phyloP scores from a whole-genome alignment of 2,113 vertebrate species.

The Cariama cristata region DNA sequence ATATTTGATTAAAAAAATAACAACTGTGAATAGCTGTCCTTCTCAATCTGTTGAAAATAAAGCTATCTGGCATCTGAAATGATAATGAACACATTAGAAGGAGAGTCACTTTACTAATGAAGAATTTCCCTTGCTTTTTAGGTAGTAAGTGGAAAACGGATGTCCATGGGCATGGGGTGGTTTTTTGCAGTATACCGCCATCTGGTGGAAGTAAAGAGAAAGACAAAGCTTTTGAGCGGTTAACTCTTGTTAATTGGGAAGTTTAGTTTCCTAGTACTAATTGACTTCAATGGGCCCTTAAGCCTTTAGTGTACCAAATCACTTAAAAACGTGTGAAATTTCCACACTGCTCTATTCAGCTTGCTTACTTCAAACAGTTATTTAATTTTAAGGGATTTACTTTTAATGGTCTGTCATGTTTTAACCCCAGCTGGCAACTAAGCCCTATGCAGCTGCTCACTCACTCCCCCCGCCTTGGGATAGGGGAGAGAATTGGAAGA shows the following conservation, averaged over 20 bases:
- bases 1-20: neutral
- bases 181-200: constrained; percentile 30
- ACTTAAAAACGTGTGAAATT: neutral
- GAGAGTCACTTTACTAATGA: neutral
- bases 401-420: neutral
- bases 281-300: neutral
- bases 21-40: neutral
- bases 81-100: neutral
- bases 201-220: constrained; percentile 51
- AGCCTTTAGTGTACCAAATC: neutral
- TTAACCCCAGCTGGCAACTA: no score
- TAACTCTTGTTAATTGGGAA: neutral
- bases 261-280: neutral
- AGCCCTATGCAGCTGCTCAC: no score
- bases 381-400: neutral
- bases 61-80: neutral
- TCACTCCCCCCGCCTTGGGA: no score
- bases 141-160: neutral
- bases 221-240: neutral
- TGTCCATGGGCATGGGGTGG: no score
- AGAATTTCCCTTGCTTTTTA: neutral
- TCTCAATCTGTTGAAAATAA: neutral
- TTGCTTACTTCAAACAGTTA: neutral
- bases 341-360: neutral
- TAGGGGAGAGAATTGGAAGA: no score